Evolutionary conservation across 2,113 vertebrate genomes (phyloP).

Genomic region (Natator depressus): DNA sequence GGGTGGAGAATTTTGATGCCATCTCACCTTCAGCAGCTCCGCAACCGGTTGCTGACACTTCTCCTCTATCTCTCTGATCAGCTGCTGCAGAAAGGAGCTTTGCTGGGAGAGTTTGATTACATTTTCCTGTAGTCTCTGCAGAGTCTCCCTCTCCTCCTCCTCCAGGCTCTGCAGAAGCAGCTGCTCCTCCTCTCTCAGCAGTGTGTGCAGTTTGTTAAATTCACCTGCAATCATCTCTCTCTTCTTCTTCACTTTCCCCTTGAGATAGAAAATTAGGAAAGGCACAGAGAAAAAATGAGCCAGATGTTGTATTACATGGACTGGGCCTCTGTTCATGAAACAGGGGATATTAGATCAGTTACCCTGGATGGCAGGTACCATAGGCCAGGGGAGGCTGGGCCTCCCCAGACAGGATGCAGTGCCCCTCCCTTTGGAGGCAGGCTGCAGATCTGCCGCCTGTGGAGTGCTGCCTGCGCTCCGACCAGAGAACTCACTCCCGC

Average conservation of each 20-base stretch:
- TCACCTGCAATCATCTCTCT: not conserved
- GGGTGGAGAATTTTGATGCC: not conserved
- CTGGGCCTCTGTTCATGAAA: no score
- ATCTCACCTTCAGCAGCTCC: slow-evolving; percentile 49
- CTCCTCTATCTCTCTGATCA: slow-evolving; percentile 23
- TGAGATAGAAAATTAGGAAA: not conserved
- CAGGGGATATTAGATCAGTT: no score
- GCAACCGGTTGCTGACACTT: slow-evolving; percentile 29
- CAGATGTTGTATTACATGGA: no score
- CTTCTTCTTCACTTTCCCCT: not conserved
- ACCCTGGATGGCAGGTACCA: no score
- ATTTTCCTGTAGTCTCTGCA: slow-evolving; percentile 2
- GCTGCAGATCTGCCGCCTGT: no score
- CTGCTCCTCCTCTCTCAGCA: not conserved
- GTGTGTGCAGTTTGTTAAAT: slow-evolving; percentile 16
- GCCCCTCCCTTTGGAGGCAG: no score
- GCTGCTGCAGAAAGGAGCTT: not conserved
- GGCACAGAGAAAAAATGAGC: no score
- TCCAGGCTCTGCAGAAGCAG: slow-evolving; percentile 18
- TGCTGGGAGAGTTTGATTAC: not conserved
- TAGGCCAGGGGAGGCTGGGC: no score
- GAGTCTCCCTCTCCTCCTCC: not conserved
- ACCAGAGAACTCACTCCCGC: rapidly evolving
- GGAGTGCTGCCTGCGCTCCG: no score
- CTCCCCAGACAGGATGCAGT: no score